Conservation (phyloP, 2,888 invertebrate species). For the Hydropsyche betteni region DNA sequence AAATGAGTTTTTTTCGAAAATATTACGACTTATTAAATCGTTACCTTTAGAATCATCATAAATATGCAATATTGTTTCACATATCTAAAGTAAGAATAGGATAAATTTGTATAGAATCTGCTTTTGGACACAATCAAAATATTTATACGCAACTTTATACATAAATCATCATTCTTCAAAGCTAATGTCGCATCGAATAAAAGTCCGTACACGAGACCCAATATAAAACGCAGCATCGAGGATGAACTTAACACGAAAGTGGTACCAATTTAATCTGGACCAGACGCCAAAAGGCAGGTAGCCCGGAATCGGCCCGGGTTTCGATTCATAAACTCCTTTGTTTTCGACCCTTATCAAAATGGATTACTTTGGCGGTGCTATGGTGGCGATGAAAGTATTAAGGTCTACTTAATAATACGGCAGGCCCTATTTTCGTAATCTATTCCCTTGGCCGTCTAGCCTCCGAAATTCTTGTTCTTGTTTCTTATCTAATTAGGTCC, state of each 20-base stretch:
- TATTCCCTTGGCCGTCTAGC: constrained; percentile 22
- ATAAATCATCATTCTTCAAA: no score
- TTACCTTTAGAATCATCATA: no score
- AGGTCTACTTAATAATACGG: constrained; percentile 48
- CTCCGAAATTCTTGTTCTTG: not conserved
- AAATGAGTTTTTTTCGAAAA: no score
- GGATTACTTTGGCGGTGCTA: constrained; percentile 49
- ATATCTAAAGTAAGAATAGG: no score
- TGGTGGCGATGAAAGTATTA: constrained; percentile 51
- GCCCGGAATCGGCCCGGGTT: constrained; percentile 22
- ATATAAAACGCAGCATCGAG: not conserved
- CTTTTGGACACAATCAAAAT: no score
- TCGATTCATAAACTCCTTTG: constrained; percentile 43
- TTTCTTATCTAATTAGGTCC: constrained; percentile 35
- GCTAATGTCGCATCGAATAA: no score
- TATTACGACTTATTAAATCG: no score
- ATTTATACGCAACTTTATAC: no score
- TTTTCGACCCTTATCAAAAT: constrained; percentile 51
- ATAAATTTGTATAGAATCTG: no score
- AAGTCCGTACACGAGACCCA: no score
- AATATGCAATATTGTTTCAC: no score
- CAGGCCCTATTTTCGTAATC: constrained; percentile 37
- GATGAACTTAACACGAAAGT: constrained; percentile 5
- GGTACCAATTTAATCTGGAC: constrained; percentile 41
- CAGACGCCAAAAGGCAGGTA: constrained; percentile 38